phyloP scores from a whole-genome alignment of 2,797 vertebrate species.

The Falco rusticolus region DNA sequence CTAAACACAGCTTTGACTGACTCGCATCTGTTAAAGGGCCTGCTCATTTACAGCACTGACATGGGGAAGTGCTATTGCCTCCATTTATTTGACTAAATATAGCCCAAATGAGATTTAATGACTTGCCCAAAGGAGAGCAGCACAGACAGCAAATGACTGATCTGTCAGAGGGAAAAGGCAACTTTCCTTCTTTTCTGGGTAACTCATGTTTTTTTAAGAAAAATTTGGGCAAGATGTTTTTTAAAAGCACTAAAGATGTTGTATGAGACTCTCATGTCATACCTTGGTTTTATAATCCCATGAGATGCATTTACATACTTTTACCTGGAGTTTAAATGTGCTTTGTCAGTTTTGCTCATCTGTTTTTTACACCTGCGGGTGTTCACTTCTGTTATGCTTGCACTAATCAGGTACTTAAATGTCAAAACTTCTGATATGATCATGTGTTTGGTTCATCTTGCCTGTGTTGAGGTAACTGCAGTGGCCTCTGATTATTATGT shows the following conservation, averaged over 20 bases:
- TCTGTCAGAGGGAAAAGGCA: background rate
- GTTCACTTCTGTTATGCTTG: background rate
- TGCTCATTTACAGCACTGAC: background rate
- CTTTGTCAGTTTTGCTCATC: background rate
- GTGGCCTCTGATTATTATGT: constrained; percentile 31
- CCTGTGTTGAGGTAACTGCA: background rate
- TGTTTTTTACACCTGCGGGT: background rate
- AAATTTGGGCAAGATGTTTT: background rate
- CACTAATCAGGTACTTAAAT: background rate
- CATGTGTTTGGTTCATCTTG: background rate
- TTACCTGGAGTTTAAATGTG: background rate
- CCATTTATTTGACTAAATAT: background rate
- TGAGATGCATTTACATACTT: background rate
- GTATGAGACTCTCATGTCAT: background rate
- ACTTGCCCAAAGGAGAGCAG: background rate
- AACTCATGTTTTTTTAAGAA: background rate
- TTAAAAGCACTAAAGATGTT: background rate
- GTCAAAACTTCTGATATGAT: background rate
- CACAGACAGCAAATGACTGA: background rate
- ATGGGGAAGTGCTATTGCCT: background rate
- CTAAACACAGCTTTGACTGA: background rate
- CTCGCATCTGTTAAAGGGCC: background rate
- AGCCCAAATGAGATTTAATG: background rate
- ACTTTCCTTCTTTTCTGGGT: background rate
- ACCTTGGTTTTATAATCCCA: background rate